Evolutionary conservation across 2,797 vertebrate genomes (phyloP).

Genomic region (Cottoperca gobio): DNA sequence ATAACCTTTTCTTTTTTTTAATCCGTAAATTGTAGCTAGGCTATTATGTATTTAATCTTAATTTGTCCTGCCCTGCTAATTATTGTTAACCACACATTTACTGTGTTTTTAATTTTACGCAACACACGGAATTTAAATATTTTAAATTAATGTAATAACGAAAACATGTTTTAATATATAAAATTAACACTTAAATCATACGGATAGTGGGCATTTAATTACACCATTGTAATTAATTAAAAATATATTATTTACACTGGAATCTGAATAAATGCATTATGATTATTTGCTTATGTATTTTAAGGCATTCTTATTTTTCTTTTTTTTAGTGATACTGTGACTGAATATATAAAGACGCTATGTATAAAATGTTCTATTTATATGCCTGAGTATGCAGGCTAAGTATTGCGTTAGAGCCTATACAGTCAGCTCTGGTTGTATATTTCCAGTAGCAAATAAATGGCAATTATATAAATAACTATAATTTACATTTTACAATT

Average conservation of each 20-base stretch:
- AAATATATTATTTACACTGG: neutral
- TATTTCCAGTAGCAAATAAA: slow-evolving; percentile 54
- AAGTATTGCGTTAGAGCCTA: slow-evolving; percentile 3
- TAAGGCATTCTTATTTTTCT: neutral
- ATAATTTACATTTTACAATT: slow-evolving; percentile 33
- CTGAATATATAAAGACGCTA: neutral
- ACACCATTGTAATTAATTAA: neutral
- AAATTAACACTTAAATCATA: neutral
- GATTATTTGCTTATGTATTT: neutral
- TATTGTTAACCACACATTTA: neutral
- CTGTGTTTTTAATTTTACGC: neutral
- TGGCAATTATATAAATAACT: slow-evolving; percentile 42
- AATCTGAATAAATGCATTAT: neutral
- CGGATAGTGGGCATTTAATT: neutral
- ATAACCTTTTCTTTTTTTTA: neutral
- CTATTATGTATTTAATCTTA: neutral
- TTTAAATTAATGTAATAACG: neutral
- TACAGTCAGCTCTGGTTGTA: slow-evolving; percentile 15
- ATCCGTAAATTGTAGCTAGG: neutral
- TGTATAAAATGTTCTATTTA: neutral
- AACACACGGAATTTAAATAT: neutral
- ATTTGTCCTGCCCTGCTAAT: neutral
- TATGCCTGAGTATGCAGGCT: neutral
- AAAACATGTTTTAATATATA: neutral
- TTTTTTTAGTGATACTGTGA: neutral